Evolutionary conservation across 2,797 vertebrate species (phyloP), one percentile per base, ranked within the genome.

Genomic region (Smutsia gigantea): DNA sequence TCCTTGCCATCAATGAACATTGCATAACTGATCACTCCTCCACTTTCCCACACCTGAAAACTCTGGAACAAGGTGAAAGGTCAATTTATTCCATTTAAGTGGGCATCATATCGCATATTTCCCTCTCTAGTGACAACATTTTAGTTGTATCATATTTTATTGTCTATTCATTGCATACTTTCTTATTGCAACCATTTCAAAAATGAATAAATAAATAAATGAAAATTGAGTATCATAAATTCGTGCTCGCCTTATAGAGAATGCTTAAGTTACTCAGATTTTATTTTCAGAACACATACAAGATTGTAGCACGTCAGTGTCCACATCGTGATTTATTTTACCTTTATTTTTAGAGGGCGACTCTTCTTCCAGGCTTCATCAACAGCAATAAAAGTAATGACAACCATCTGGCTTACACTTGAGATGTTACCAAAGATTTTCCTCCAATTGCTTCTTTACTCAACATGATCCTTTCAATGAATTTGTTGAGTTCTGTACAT

Each of bases 171-270:
- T 29, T 53, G 6, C 37, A 37, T 55, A 37, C 29, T n/a, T 82
- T 83, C 55, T 31, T 31, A 93, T n/a, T 51, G 6, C 59, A 51
- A 74, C 23, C 37, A 34, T 68, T 85, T 66, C 3, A 63, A 49
- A 92, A 94, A 59, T 49, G 17, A 83, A 74, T 66, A n/a, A 64
- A 31, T 63, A 37, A 87, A 75, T 18, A 46, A 57, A 79, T 91
- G 12, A 79, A 93, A 78, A 31, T 0, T 19, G 18, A 87, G 3
- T 3, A 17, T 34, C 8, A 23, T 19, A 53, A 15, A 46, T 81
- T 61, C 51, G 8, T 0, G 5, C 37, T 37, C 6, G 15, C 39
- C 42, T 92, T 42, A 34, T 18, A 71, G 21, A 78, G 46, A 74
- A 59, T 4, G 5, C 46, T 46, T 37, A 71, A 42, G 5, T 46